Base-by-base conservation (phyloP, 92 coral and sea anemone species). In the Siderastrea siderea region DNA sequence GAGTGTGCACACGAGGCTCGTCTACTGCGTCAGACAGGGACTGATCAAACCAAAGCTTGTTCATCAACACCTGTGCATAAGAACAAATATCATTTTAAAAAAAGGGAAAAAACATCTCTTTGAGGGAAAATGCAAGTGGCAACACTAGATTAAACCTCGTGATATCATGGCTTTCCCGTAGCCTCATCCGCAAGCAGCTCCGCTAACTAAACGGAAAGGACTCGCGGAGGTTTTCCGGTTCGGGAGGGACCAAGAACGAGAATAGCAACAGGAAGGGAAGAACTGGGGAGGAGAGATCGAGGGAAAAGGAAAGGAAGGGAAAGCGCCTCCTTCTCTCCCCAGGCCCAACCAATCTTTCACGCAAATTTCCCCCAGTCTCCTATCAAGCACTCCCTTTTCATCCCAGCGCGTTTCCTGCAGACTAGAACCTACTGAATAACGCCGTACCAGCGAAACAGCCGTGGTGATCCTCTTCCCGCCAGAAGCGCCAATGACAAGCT, bases 31-130 rank as follows among this genome's bases (percentile, higher is more conserved):
- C 52, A 14, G 75, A 49, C 57, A 96, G 74, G 79, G 79, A 60
- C 75, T 78, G 51, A 3, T 79, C 92, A 81, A 96, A 94, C 98
- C 97, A 96, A 8, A 94, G 90, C 75, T 89, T 94, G 83, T 91
- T 94, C 95, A 94, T 94, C 67, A 84, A 68, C 4, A 95, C 98
- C 98, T 95, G 75, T n/a, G 3, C 49, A 63, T 16, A 38, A 9
- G 3, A 53, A 65, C 15, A 65, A 80, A 60, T 47, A 8, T 2
- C 4, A 6, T 14, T 10, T 5, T 7, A 49, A 49, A 5, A 48
- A 0, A 2, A 47, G 59, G 1, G 7, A 6, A 5, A 51, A 14
- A 26, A 26, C 38, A 26, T 26, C 38, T 26, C 38, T 55, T 5
- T 55, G 2, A 55, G 12, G 10, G 61, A 14, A 55, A 55, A 2